These are phyloP conservation scores for Potamarius usumacintae DNA, from an alignment of 2,113 vertebrate genomes.

Conservation along the genomic window DNA sequence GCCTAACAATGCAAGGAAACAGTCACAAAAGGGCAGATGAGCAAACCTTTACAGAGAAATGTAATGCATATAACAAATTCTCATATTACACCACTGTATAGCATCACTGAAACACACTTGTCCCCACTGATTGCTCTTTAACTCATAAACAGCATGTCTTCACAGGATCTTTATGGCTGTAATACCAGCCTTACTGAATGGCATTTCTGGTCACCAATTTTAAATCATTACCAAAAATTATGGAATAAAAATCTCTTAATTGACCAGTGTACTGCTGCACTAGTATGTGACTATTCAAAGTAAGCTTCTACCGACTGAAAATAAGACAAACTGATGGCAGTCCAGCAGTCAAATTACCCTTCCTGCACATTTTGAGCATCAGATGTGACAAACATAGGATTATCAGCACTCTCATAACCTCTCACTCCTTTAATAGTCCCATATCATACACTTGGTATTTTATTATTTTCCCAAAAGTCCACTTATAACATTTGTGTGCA, in stretches of 20 bases:
- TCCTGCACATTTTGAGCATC: background rate
- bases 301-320: background rate
- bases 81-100: background rate
- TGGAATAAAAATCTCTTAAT: background rate
- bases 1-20: conserved; percentile 61
- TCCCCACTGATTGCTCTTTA: background rate
- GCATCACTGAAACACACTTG: background rate
- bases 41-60: background rate
- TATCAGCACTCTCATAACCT: background rate
- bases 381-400: background rate
- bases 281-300: background rate
- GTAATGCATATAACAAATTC: background rate
- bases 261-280: background rate
- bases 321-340: background rate
- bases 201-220: background rate
- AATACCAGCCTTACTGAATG: background rate
- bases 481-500: background rate
- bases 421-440: background rate
- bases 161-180: background rate
- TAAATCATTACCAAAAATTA: background rate
- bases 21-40: background rate
- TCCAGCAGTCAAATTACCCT: background rate
- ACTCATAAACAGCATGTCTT: no score
- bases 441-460: no score
- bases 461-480: no score